Evolutionary conservation across 2,797 vertebrate genomes (phyloP), one percentile per base, ranked within the genome.

Genomic region (Lacerta agilis): DNA sequence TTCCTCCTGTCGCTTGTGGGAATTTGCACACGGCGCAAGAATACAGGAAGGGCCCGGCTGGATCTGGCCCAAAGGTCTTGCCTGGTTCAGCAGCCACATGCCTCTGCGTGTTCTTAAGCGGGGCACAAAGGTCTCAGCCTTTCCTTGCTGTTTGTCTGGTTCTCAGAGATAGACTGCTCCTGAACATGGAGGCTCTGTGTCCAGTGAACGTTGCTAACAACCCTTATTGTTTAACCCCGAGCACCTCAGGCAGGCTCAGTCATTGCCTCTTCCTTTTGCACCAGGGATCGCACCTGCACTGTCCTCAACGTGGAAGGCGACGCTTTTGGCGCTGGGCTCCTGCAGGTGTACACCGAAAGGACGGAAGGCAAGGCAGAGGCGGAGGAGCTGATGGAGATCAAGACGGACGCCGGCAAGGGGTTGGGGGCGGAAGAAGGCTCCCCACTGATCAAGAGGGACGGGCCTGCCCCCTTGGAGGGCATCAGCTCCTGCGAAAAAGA

Each of bases 301-400:
- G 80, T 98, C 61, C 89, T 99, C 92, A 99, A 99, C 0, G 98
- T 99, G 82, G 98, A 98, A 92, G 98, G 98, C 0, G 98, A 98
- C 0, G 98, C 98, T 1, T 98, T 98, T 1, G 98, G 98, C 1
- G 98, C 98, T 0, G 98, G 98, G 0, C 96, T 99, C 36, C 94
- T 99, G 90, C 98, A 99, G 86, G 58, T 87, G 89, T 98, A 97
- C 0, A 93, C 97, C 11, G 98, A 99, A 86, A 96, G 95, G 7
- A 86, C 82, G 0, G 29, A 89, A 36, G 8, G 88, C 5, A 91
- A 76, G 1, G 18, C 1, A 1, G 80, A 1, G 3, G 85, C 7
- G 2, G 92, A 90, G 0, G 96, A 97, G 83, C 90, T 98, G 73
- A 94, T 72, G 2, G 97, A 98, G 7, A 92, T 98, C 82, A 94